These are phyloP conservation scores for Abscondita cerata DNA, from an alignment of 2,888 invertebrate species.

Conservation along the genomic window DNA sequence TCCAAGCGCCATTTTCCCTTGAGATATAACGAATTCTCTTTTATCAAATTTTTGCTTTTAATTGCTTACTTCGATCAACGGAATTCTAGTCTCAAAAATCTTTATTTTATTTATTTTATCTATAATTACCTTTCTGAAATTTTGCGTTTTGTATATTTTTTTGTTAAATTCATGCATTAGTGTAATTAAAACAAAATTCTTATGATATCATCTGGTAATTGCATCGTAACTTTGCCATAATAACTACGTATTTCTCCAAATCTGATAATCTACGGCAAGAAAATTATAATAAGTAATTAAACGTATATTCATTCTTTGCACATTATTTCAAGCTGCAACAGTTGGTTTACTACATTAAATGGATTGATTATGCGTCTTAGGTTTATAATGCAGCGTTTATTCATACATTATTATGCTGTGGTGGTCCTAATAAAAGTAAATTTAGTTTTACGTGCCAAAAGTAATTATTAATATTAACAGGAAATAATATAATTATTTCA, in stretches of 20 bases:
- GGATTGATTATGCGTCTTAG: neutral
- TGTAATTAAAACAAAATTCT: conserved; percentile 7
- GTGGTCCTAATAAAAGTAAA: neutral
- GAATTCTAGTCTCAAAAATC: neutral
- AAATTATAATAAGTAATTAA: conserved; percentile 9
- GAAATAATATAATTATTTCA: conserved; percentile 4
- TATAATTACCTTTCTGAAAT: too few species aligned
- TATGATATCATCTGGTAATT: conserved; percentile 4
- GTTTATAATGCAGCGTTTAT: too few species aligned
- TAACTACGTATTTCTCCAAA: neutral
- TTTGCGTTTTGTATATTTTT: too few species aligned
- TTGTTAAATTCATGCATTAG: conserved; percentile 3
- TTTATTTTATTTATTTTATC: too few species aligned
- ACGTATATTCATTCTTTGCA: neutral
- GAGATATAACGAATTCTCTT: conserved; percentile 31
- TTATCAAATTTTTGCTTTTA: conserved; percentile 33
- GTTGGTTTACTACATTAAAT: neutral
- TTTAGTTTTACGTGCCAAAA: conserved; percentile 4
- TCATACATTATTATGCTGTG: too few species aligned
- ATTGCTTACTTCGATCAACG: conserved; percentile 18
- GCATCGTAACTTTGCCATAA: conserved; percentile 5
- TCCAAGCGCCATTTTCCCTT: conserved; percentile 29
- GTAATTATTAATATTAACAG: conserved; percentile 11
- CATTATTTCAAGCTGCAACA: neutral
- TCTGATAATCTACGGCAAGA: neutral